These are phyloP conservation scores for Brachypodius melanocephalos DNA, from an alignment of 2,113 vertebrate species.

Conservation along the genomic window DNA sequence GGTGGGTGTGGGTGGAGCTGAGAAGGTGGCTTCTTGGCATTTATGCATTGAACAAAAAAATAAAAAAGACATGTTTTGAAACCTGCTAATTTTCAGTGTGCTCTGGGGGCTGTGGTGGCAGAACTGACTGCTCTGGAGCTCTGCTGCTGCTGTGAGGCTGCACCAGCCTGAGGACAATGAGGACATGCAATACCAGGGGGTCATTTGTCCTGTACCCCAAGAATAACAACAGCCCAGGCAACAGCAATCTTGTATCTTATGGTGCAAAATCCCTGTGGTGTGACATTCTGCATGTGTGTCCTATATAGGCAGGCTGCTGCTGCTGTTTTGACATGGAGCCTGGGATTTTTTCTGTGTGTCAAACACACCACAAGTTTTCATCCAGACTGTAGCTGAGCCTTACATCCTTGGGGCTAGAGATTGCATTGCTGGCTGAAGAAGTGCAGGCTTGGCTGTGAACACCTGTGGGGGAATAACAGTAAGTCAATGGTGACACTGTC, in stretches of 20 bases:
- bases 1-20: not conserved
- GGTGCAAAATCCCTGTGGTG: not conserved
- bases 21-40: not conserved
- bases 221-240: not conserved
- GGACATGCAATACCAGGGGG: accelerated
- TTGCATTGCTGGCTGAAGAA: not conserved
- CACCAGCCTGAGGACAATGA: not conserved
- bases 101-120: not conserved
- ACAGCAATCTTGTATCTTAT: not conserved
- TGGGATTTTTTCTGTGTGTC: not conserved
- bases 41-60: not conserved
- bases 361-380: not conserved
- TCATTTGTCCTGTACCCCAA: not conserved
- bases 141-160: not conserved
- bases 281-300: not conserved
- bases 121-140: not conserved
- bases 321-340: not conserved
- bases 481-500: not conserved
- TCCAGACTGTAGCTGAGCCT: not conserved
- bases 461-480: not conserved
- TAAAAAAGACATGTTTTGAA: not conserved
- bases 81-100: not conserved
- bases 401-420: not conserved
- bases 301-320: not conserved
- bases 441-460: not conserved